Base-by-base conservation (phyloP, 2,888 invertebrate species). In the Platycheirus albimanus region DNA sequence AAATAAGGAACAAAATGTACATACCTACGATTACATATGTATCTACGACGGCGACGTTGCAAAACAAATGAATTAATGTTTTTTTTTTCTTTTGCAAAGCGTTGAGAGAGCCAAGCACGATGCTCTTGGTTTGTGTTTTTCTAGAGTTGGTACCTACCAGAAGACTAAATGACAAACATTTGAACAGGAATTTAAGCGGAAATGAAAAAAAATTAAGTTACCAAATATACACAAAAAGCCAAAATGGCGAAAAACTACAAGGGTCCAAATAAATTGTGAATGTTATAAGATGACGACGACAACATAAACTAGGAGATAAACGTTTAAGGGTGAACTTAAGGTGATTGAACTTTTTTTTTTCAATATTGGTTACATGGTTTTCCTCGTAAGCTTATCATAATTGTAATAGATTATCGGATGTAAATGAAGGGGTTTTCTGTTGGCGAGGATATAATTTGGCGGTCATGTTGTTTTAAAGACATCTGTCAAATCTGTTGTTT, bases 151-250 rank as follows among this genome's bases (percentile, higher is more conserved):
- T n/a, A n/a, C n/a, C n/a, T n/a, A n/a, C n/a, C n/a, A n/a, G n/a
- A n/a, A n/a, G n/a, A n/a, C n/a, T n/a, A n/a, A 49, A 38, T 43
- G 43, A 10, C 28, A 71, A 78, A 71, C 56, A 64, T 51, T 77
- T 71, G 30, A 47, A 64, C 28, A 43, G 41, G 63, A 64, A 54
- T 56, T 71, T 33, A 20, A 58, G 64, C 28, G 45, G 43, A 66
- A 71, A 58, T n/a, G n/a, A n/a, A n/a, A n/a, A n/a, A n/a, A n/a
- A n/a, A n/a, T n/a, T n/a, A n/a, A n/a, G n/a, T n/a, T n/a, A n/a
- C n/a, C n/a, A n/a, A 30, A 58, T 61, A 19, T 41, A 19, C 43
- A 45, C 41, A 69, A 64, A 71, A 66, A 56, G 49, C 33, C 24
- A 24, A 24, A 24, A 24, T 6, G 33, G 15, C 41, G 33, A 41